Conservation (phyloP, 2,113 vertebrate species). For the Camelus bactrianus region DNA sequence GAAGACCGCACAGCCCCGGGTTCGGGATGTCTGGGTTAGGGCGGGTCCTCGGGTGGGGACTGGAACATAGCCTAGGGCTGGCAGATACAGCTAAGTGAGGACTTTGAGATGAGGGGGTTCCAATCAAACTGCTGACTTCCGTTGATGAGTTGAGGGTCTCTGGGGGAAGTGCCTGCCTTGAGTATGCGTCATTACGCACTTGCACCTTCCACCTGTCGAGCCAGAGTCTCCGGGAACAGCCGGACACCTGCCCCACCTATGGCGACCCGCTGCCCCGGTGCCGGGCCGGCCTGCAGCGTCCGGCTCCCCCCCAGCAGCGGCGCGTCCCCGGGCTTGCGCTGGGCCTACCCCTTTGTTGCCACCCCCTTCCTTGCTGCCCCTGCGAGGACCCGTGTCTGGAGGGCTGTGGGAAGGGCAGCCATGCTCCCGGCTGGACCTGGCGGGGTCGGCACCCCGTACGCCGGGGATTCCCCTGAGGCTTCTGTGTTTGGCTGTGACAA, state of each 20-base stretch:
- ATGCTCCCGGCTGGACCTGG: accelerated
- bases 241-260: not conserved
- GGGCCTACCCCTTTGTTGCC: accelerated
- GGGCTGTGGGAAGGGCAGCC: not conserved
- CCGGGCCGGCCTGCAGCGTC: not conserved
- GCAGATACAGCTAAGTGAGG: too few relatives aligned
- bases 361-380: not conserved
- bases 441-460: not conserved
- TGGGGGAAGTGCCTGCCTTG: too few relatives aligned
- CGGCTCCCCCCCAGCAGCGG: too few relatives aligned
- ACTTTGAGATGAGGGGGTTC: not conserved
- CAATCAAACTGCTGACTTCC: not conserved
- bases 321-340: accelerated
- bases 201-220: not conserved
- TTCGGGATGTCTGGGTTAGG: too few relatives aligned
- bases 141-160: not conserved
- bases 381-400: not conserved
- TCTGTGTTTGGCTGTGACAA: not conserved
- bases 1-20: not conserved
- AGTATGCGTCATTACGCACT: not conserved
- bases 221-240: not conserved
- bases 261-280: not conserved
- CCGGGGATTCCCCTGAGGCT: not conserved
- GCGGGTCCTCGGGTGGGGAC: too few relatives aligned
- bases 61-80: not conserved